These are phyloP conservation scores for Microcebus ravelobensis DNA, from an alignment of 2,113 vertebrate species.

Conservation along the genomic window DNA sequence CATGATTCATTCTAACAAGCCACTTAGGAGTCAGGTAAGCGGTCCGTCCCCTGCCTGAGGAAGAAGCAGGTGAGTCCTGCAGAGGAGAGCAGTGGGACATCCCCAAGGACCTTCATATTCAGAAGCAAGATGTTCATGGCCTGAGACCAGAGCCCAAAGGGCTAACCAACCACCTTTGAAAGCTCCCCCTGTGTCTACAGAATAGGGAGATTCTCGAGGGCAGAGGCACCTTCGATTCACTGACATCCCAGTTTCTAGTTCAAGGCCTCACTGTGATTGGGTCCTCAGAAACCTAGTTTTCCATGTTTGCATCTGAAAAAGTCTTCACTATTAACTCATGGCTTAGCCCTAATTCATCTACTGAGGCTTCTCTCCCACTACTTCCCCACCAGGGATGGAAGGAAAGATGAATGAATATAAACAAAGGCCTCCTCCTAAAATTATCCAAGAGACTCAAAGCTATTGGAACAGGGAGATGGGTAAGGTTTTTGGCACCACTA, in stretches of 20 bases:
- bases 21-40: conserved; percentile 5
- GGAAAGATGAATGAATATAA: neutral
- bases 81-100: neutral
- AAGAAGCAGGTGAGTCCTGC: neutral
- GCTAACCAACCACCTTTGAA: neutral
- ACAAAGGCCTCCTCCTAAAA: neutral
- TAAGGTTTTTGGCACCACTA: neutral
- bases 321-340: neutral
- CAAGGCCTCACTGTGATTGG: neutral
- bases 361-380: neutral
- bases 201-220: neutral
- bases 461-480: neutral
- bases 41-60: neutral
- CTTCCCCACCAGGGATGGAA: neutral
- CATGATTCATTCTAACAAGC: conserved; percentile 47
- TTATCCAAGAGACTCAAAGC: neutral
- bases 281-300: neutral
- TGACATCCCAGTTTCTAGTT: neutral
- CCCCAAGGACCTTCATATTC: neutral
- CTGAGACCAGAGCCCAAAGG: neutral
- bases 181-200: neutral
- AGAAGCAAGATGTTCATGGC: neutral
- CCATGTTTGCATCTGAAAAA: neutral
- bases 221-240: fast-evolving
- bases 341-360: neutral